phyloP scores from a whole-genome alignment of 2,113 vertebrate genomes.

The Nothoprocta perdicaria region DNA sequence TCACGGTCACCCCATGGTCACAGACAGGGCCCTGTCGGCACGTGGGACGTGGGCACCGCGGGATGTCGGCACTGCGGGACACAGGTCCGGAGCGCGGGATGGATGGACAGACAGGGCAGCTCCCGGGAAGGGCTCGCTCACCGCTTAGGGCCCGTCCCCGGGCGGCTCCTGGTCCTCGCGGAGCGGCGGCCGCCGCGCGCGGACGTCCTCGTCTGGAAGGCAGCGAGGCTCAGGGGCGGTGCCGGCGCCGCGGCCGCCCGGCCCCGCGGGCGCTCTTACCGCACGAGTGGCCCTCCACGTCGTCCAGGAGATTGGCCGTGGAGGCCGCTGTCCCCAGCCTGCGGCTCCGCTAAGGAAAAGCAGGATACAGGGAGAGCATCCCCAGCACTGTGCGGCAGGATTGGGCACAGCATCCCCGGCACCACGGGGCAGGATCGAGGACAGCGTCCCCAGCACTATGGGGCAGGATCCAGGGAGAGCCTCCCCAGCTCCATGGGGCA shows the following conservation, averaged over 20 bases:
- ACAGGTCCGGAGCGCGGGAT: neutral
- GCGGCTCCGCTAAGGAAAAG: constrained; percentile 68
- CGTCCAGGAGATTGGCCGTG: constrained; percentile 93
- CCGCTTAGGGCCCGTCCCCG: constrained; percentile 85
- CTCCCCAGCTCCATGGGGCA: too few species aligned
- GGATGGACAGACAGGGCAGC: accelerated
- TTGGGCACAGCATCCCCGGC: too few species aligned
- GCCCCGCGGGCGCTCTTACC: constrained; percentile 76
- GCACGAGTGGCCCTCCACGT: constrained; percentile 88
- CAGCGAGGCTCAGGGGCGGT: neutral
- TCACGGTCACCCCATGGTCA: too few species aligned
- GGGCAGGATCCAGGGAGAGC: too few species aligned
- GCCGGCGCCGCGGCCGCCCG: neutral
- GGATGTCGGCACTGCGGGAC: neutral
- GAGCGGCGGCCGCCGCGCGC: constrained; percentile 73
- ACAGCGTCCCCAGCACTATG: too few species aligned
- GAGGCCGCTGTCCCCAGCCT: constrained; percentile 91
- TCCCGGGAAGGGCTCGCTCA: constrained; percentile 49
- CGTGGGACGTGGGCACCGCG: too few species aligned
- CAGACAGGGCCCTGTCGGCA: too few species aligned
- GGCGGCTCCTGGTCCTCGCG: constrained; percentile 78
- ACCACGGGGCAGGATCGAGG: too few species aligned
- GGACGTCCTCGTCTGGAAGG: constrained; percentile 87
- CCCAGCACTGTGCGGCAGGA: too few species aligned
- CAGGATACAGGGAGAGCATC: too few species aligned